A percentile compares a stretch with the other conserved stretches of the same genome.
These are phyloP conservation scores for Platycheirus albimanus DNA, from an alignment of 2,888 invertebrate genomes.

Conservation along the genomic window DNA sequence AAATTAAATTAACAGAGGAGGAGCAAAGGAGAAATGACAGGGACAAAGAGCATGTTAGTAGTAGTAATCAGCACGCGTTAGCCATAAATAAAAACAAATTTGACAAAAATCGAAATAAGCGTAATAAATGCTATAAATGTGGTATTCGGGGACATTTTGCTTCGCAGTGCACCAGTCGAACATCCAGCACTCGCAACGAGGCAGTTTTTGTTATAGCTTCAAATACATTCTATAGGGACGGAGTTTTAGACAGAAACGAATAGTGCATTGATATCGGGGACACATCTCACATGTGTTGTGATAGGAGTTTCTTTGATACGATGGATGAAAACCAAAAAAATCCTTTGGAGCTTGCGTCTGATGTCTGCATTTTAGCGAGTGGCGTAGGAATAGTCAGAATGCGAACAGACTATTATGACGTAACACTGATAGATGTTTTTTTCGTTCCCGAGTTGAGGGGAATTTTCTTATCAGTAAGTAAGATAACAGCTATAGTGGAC, in stretches of 20 bases:
- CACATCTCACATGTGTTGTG: slow-evolving; percentile 7
- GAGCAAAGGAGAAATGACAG: slow-evolving; percentile 10
- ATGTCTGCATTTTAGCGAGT: neutral
- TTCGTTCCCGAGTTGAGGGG: slow-evolving; percentile 1
- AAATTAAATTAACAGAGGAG: slow-evolving; percentile 6
- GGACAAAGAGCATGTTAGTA: slow-evolving; percentile 4
- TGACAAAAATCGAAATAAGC: slow-evolving; percentile 2
- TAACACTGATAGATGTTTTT: neutral
- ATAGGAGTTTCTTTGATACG: neutral
- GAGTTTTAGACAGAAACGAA: neutral
- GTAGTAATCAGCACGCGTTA: slow-evolving; percentile 12
- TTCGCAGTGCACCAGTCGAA: neutral
- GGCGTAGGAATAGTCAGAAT: neutral
- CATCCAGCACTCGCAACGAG: neutral
- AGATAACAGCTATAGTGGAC: slow-evolving; percentile 11
- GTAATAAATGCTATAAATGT: slow-evolving; percentile 6
- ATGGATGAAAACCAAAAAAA: neutral
- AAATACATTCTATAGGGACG: slow-evolving; percentile 1
- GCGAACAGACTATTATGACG: neutral
- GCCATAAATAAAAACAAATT: neutral
- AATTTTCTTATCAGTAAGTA: slow-evolving; percentile 8
- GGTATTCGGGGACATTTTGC: slow-evolving; percentile 10
- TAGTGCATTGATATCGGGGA: slow-evolving; percentile 2
- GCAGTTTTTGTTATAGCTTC: slow-evolving; percentile 3
- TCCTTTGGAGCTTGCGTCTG: neutral